phyloP scores from a whole-genome alignment of 2,888 invertebrate species.

The Himalopsyche tibetana region DNA sequence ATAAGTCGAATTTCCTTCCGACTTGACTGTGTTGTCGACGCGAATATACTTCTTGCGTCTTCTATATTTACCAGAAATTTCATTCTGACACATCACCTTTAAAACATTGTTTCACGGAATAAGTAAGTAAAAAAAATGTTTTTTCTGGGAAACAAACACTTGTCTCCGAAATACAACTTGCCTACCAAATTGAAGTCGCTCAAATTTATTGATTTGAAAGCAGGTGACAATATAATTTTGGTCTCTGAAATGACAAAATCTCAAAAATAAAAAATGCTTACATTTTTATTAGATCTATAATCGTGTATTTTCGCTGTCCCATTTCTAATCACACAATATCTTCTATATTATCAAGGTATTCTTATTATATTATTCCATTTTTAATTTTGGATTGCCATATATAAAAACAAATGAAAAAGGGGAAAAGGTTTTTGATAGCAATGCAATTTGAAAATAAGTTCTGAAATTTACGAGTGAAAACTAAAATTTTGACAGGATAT shows the following conservation, averaged over 20 bases:
- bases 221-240: not conserved
- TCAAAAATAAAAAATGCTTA: not conserved
- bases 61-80: not conserved
- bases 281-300: not conserved
- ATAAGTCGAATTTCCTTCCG: slow-evolving; percentile 18
- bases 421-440: no score
- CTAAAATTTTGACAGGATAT: no score
- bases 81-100: not conserved
- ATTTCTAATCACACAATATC: not conserved
- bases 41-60: not conserved
- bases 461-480: no score
- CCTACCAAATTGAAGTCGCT: not conserved
- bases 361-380: no score
- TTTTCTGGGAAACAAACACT: not conserved
- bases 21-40: not conserved
- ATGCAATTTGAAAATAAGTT: no score
- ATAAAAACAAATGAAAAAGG: no score
- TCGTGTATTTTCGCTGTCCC: not conserved
- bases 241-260: not conserved
- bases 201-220: not conserved
- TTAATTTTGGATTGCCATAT: no score
- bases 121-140: not conserved
- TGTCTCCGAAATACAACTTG: not conserved
- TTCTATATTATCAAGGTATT: not conserved
- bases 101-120: not conserved